Evolutionary conservation across 2,113 vertebrate species (phyloP), one percentile per base, ranked within the genome.

Genomic region (Rhea pennata): DNA sequence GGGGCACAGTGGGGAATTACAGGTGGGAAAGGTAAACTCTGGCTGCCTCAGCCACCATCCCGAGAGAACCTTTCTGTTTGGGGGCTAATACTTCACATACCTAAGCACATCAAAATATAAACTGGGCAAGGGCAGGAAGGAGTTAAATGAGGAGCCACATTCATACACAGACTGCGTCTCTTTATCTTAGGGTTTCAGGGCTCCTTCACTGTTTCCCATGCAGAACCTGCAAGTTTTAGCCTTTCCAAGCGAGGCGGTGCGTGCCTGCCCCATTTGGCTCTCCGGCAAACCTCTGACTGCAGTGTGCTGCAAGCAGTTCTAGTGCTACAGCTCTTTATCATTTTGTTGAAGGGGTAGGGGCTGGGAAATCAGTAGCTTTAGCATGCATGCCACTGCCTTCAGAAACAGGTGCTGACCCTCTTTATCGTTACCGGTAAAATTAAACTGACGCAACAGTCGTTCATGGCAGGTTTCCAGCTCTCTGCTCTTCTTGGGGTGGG

Each of bases 361-460:
- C n/a, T 88, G 44, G 79, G 71, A 97, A 97, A 92, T 70, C 42
- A 76, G 80, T 70, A 54, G 23, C 74, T 96, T 97, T 93, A 91
- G 61, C 93, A 92, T 86, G 69, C 89, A 56, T n/a, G 48, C 14
- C 39, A 11, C 20, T 84, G 42, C 83, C 83, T 97, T 80, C 92
- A 93, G 89, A 67, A 70, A 9, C 70, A 78, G 48, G n/a, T 88
- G 78, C 56, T 80, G 88, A 84, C 90, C 51, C 67, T 97, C 51
- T 94, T 96, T 91, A 84, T 66, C 87, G 84, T 92, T 97, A 77
- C 84, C 7, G 1, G 87, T 95, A 96, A 98, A 97, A 95, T 89
- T 56, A 80, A 97, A 91, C 86, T 80, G 78, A 96, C 84, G 58
- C 0, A 6, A 87, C 87, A 94, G 91, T 85, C 82, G 77, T 86